Percentiles rank a stretch among this genome's conserved stretches.
Conservation (phyloP, 2,113 vertebrate species). For the Spea multiplicata region DNA sequence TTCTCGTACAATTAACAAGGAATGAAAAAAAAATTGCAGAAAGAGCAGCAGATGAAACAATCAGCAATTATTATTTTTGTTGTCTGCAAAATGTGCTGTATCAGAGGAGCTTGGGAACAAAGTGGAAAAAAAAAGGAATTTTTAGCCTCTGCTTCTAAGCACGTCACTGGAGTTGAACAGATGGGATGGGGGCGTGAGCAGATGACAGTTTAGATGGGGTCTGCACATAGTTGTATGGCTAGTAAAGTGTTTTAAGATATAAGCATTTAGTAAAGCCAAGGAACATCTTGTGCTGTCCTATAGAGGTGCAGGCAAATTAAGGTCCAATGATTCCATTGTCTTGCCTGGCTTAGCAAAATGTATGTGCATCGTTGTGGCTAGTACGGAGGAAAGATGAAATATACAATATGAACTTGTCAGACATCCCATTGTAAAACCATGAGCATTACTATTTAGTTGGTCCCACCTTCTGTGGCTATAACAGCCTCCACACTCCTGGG, state of each 20-base stretch:
- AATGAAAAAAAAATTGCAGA: slow-evolving; percentile 59
- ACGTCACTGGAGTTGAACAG: slow-evolving; percentile 36
- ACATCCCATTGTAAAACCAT: no score
- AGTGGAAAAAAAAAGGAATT: slow-evolving; percentile 31
- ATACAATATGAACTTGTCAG: no score
- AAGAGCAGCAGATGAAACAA: slow-evolving; percentile 57
- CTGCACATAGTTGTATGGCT: slow-evolving; percentile 10
- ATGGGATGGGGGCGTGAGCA: slow-evolving; percentile 34
- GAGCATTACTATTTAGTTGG: no score
- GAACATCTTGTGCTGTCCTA: neutral
- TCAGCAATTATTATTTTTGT: slow-evolving; percentile 47
- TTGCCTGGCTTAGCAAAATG: neutral
- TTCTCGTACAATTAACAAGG: slow-evolving; percentile 66
- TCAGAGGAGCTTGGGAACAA: slow-evolving; percentile 45
- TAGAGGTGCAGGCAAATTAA: neutral
- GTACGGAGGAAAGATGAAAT: no score
- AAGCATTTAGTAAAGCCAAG: neutral
- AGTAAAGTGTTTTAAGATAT: neutral
- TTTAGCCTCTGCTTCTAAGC: slow-evolving; percentile 31
- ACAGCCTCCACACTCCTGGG: no score
- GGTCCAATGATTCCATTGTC: neutral
- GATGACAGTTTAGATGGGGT: slow-evolving; percentile 34
- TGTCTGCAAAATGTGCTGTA: slow-evolving; percentile 43
- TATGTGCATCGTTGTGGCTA: neutral
- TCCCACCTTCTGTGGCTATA: no score